Conservation (phyloP, 2,113 vertebrate species). For the Brienomyrus longianalis region DNA sequence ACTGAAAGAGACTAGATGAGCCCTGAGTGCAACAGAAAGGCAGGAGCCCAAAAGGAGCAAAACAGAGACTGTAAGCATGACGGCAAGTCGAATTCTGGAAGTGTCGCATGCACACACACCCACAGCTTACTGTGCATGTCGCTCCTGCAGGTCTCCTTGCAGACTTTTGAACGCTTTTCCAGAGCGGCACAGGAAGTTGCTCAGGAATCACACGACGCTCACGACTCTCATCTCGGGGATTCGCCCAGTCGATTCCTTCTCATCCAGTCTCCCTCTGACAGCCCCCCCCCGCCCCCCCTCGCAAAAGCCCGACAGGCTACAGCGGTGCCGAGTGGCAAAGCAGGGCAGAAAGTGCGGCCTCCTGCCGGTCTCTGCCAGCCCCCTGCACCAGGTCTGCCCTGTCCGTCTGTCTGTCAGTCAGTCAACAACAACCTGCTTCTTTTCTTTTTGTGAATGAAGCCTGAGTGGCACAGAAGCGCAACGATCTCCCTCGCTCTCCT, state of each 20-base stretch:
- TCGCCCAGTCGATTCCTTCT: slow-evolving; percentile 31
- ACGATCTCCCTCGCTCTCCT: slow-evolving; percentile 38
- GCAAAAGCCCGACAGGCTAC: slow-evolving; percentile 20
- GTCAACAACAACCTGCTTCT: slow-evolving; percentile 34
- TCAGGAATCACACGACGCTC: slow-evolving; percentile 11
- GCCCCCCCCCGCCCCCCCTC: slow-evolving; percentile 31
- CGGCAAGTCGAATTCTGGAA: neutral
- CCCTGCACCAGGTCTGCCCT: slow-evolving; percentile 28
- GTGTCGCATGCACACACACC: slow-evolving; percentile 22
- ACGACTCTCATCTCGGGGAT: slow-evolving; percentile 34
- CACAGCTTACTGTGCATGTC: slow-evolving; percentile 48
- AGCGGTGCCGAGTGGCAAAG: slow-evolving; percentile 22
- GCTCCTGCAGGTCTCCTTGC: slow-evolving; percentile 35
- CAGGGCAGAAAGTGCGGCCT: neutral
- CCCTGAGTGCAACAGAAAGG: neutral
- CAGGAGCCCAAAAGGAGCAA: neutral
- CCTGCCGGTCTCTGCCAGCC: neutral
- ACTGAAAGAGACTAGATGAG: neutral
- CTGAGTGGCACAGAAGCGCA: slow-evolving; percentile 40
- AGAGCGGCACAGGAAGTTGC: slow-evolving; percentile 13
- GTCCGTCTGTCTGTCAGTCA: neutral
- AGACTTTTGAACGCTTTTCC: slow-evolving; percentile 37
- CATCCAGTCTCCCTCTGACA: neutral
- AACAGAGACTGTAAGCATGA: neutral
- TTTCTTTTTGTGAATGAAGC: slow-evolving; percentile 64